These are phyloP conservation scores for Podarcis cretensis DNA, from an alignment of 2,113 vertebrate species.

Conservation along the genomic window DNA sequence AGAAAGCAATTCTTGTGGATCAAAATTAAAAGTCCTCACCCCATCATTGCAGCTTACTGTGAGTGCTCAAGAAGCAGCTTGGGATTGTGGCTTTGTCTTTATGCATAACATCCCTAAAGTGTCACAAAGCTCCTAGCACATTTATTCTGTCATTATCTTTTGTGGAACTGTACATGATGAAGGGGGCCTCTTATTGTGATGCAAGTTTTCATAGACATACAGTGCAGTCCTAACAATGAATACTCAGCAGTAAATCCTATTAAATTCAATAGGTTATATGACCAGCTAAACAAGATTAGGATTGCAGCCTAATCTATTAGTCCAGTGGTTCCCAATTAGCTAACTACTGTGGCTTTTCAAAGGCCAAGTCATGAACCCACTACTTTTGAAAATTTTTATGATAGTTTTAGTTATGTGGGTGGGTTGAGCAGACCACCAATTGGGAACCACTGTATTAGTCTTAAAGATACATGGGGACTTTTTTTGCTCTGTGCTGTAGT, in stretches of 20 bases:
- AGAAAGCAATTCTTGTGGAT: background rate
- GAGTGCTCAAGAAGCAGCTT: background rate
- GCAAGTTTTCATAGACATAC: no score
- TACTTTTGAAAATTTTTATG: no score
- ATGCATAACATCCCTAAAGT: background rate
- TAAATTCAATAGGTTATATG: background rate
- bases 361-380: no score
- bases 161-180: background rate
- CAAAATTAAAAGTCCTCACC: no score
- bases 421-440: no score
- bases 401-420: no score
- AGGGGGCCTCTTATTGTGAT: background rate
- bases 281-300: background rate
- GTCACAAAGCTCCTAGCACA: background rate
- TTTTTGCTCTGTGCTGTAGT: background rate
- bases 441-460: no score
- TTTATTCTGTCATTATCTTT: background rate
- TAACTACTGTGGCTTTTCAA: no score
- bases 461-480: background rate
- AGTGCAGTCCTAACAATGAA: background rate
- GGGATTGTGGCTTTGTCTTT: background rate
- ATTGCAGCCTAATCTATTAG: no score
- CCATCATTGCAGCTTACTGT: background rate
- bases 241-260: background rate
- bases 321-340: no score